Conservation (phyloP, 2,797 vertebrate genomes). For the Gorsachius magnificus region DNA sequence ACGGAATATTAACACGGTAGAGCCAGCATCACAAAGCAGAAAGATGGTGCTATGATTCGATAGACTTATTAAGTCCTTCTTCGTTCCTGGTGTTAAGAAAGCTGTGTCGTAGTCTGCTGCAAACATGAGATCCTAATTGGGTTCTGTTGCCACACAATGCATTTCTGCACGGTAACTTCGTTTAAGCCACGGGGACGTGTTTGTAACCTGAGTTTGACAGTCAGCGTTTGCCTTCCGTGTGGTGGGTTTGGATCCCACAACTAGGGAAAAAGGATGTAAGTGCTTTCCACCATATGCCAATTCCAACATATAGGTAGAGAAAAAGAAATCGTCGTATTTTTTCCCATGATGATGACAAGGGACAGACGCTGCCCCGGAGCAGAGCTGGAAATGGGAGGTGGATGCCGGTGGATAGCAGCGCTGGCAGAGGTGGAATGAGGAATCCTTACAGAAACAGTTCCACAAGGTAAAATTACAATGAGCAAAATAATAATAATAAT, state of each 20-base stretch:
- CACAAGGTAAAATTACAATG: not conserved
- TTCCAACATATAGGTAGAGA: not conserved
- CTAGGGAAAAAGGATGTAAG: accelerated
- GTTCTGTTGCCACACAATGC: not conserved
- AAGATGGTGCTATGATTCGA: conserved; percentile 46
- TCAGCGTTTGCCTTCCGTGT: not conserved
- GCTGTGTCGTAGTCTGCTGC: not conserved
- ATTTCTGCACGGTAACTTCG: too few relatives aligned
- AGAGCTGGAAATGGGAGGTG: not conserved
- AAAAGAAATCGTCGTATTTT: accelerated
- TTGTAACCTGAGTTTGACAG: not conserved
- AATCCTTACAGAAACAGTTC: not conserved
- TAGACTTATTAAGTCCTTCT: conserved; percentile 27
- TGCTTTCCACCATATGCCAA: not conserved
- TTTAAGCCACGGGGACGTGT: too few relatives aligned
- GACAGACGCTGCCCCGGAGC: not conserved
- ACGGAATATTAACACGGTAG: conserved; percentile 57
- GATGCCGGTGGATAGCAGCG: not conserved
- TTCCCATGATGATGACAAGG: not conserved
- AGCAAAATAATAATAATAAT: not conserved
- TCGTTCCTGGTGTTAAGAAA: conserved; percentile 32
- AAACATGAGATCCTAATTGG: not conserved
- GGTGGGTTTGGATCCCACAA: not conserved
- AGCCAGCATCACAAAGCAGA: not conserved
- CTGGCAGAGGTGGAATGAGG: not conserved